A percentile compares a stretch with the other conserved stretches of the same genome.
Evolutionary conservation across 2,888 invertebrate species (phyloP).

Genomic region (Polymixis flavicincta): DNA sequence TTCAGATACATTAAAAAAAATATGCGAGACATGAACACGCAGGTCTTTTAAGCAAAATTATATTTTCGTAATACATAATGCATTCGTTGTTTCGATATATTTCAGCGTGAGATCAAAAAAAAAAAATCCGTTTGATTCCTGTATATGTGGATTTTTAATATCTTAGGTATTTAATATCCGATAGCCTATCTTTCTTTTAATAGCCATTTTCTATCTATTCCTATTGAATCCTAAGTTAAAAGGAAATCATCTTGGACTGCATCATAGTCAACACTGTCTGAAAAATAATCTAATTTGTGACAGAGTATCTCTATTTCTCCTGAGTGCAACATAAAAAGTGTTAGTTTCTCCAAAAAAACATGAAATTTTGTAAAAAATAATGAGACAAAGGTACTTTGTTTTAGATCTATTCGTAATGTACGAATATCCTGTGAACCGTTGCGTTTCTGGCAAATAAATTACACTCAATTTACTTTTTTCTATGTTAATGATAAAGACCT

Average conservation of each 20-base stretch:
- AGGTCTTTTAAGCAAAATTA: neutral
- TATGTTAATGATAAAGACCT: neutral
- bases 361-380: neutral
- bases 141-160: neutral
- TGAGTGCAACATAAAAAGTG: neutral
- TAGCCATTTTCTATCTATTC: neutral
- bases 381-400: neutral
- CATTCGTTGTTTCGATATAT: neutral
- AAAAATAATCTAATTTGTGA: neutral
- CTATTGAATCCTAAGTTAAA: neutral
- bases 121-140: neutral
- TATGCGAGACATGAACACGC: constrained; percentile 1
- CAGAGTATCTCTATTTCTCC: neutral
- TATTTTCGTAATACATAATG: neutral
- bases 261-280: constrained; percentile 9
- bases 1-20: too few relatives aligned
- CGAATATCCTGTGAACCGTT: neutral
- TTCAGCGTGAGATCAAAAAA: neutral
- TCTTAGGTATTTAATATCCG: neutral
- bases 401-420: neutral
- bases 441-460: neutral
- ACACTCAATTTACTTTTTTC: neutral
- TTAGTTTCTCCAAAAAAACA: neutral
- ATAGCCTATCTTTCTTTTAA: neutral
- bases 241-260: neutral